phyloP scores from a whole-genome alignment of 2,113 vertebrate genomes.

The Elephas maximus region DNA sequence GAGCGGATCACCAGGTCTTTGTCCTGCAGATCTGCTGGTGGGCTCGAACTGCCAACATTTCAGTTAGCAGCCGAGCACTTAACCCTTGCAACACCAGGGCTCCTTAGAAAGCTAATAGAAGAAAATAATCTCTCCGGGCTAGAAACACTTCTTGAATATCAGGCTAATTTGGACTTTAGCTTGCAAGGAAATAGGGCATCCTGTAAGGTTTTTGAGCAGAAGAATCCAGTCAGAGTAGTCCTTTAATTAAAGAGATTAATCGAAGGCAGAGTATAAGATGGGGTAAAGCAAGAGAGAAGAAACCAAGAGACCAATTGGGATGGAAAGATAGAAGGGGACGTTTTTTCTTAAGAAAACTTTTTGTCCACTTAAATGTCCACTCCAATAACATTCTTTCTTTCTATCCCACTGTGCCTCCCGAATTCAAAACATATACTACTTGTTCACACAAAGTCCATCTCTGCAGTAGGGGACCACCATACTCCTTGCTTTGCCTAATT shows the following conservation, averaged over 20 bases:
- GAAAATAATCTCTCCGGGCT: background rate
- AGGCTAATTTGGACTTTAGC: background rate
- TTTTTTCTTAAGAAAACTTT: background rate
- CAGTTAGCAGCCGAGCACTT: background rate
- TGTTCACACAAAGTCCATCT: background rate
- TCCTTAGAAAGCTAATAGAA: background rate
- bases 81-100: background rate
- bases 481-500: background rate
- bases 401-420: background rate
- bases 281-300: background rate
- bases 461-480: too few species aligned
- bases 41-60: background rate
- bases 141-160: background rate
- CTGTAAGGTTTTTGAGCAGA: conserved; percentile 1
- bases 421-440: background rate
- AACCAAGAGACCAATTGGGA: background rate
- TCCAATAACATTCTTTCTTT: background rate
- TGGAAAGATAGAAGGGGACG: background rate
- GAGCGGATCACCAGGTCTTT: background rate
- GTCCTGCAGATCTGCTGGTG: background rate
- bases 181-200: background rate
- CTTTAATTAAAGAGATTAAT: conserved; percentile 21
- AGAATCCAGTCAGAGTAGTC: background rate
- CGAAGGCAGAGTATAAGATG: background rate
- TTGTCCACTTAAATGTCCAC: background rate